Base-by-base conservation (phyloP, 1,140 invertebrate species). In the Temnothorax curvispinosus region DNA sequence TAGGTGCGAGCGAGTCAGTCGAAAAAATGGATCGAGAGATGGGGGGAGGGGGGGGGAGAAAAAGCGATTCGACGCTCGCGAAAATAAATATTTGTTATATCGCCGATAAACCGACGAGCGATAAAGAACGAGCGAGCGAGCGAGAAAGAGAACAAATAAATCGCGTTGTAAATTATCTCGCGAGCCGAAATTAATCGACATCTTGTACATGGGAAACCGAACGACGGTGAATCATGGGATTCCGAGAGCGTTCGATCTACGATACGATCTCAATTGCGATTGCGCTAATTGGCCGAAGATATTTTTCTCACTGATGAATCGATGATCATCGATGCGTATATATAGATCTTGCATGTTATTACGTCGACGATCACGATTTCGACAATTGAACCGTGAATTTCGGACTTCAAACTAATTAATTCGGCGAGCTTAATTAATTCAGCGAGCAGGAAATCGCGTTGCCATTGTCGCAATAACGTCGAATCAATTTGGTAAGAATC, bases 81-180 rank as follows among this genome's bases (percentile, higher is more conserved):
- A 84, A 84, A 84, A 84, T 84, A 84, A 84, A 84, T 84, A 84
- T 84, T 84, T 84, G 80, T 75, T 74, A 67, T 67, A 47, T 67
- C 64, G 69, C 11, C 54, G 80, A 84, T 84, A 84, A 84, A 84
- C 71, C 54, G 56, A 72, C 65, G 78, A 60, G 47, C 74, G 74
- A 58, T 41, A 78, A 58, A 85, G 82, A 58, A 56, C 44, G 38
- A 21, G 67, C 41, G 64, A 27, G 44, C 2, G 60, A 35, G 44
- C 0, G 60, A 58, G 15, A 54, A 27, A 44, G 38, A 71, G 62
- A 41, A 27, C 35, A 54, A 52, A 74, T 27, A 50, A n/a, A 60
- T 75, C 54, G 54, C 41, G 80, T 18, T 84, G 69, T 84, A 84
- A 84, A 84, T 84, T 84, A 84, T 75, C 41, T 84, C 32, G 56